Conservation (phyloP, 2,113 vertebrate genomes). For the Phalacrocorax carbo region DNA sequence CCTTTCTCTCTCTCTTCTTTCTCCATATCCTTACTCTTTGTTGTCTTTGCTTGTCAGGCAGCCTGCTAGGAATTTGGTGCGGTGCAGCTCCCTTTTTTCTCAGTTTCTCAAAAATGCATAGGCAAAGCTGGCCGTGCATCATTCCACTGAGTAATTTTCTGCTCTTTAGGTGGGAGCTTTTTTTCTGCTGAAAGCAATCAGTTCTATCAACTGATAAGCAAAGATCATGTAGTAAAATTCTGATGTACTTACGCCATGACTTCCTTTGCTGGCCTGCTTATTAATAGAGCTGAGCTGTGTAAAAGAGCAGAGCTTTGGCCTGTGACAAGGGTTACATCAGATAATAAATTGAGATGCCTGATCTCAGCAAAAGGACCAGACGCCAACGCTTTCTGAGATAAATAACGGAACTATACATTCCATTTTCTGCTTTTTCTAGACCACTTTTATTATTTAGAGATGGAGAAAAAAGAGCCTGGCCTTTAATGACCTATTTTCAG, state of each 20-base stretch:
- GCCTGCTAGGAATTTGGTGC: background rate
- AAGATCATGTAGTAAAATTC: background rate
- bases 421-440: background rate
- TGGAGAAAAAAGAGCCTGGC: background rate
- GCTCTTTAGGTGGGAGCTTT: background rate
- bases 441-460: background rate
- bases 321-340: background rate
- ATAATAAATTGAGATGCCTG: background rate
- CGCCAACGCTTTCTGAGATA: background rate
- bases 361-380: background rate
- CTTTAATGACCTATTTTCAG: background rate
- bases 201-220: rapidly evolving
- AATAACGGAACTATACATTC: background rate
- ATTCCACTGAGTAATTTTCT: background rate
- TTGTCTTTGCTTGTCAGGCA: background rate
- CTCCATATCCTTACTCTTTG: rapidly evolving
- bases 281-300: background rate
- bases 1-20: background rate
- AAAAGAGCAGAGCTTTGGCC: background rate
- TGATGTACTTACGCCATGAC: background rate
- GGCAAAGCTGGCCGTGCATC: background rate
- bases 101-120: background rate
- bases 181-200: background rate
- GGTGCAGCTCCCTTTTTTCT: background rate
- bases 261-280: background rate